Percentiles rank a stretch among this genome's conserved stretches.
phyloP scores from a whole-genome alignment of 2,113 vertebrate genomes.

The Toxotes jaculatrix region DNA sequence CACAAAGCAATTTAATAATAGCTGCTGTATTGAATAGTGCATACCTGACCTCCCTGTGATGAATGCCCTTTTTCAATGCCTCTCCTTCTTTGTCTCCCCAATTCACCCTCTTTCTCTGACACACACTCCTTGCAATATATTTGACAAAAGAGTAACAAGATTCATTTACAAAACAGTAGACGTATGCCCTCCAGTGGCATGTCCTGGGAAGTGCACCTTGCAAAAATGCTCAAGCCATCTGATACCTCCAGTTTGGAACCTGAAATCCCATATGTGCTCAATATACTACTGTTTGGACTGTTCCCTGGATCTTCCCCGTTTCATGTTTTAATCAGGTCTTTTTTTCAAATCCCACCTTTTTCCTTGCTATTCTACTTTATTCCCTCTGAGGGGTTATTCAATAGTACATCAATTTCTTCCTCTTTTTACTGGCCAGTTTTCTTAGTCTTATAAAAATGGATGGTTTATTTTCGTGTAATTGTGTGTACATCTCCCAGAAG shows the following conservation, averaged over 20 bases:
- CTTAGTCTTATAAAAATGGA: background rate
- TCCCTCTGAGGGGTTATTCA: background rate
- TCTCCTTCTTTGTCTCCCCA: slow-evolving; percentile 24
- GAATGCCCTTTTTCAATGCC: slow-evolving; percentile 22
- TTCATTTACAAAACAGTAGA: slow-evolving; percentile 17
- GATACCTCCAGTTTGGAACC: background rate
- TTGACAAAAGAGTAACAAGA: background rate
- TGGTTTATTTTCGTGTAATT: background rate
- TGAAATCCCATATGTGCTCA: background rate
- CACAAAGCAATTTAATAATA: slow-evolving; percentile 22
- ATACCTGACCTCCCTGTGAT: slow-evolving; percentile 35
- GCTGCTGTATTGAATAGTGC: slow-evolving; percentile 14
- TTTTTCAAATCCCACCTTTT: background rate
- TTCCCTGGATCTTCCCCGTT: background rate
- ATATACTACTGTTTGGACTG: background rate
- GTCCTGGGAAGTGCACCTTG: slow-evolving; percentile 3
- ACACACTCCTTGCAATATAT: background rate
- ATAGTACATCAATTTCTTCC: background rate
- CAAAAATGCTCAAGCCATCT: background rate
- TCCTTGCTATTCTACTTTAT: background rate
- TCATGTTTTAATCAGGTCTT: background rate
- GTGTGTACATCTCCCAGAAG: slow-evolving; percentile 5
- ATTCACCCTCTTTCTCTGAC: background rate
- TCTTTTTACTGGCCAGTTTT: background rate
- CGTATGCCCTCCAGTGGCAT: slow-evolving; percentile 47